These are phyloP conservation scores for Troglohyphantes excavatus DNA, from an alignment of 2,888 invertebrate species.

Conservation along the genomic window DNA sequence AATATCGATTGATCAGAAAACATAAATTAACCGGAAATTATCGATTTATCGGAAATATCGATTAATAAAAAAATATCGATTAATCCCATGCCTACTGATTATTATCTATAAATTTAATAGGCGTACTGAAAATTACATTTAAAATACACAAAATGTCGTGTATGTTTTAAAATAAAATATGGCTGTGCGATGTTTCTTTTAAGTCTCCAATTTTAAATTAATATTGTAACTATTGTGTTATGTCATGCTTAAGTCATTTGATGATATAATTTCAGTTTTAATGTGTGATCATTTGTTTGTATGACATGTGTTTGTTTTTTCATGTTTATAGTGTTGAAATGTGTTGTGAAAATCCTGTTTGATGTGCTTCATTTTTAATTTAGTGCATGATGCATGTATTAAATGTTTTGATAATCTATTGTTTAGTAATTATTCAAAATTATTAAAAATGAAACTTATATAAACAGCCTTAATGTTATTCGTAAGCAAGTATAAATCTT, in stretches of 20 bases:
- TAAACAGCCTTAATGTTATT: not conserved
- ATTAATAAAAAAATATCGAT: no score
- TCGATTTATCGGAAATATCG: no score
- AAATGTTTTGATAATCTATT: not conserved
- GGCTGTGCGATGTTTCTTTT: not conserved
- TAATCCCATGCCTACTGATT: no score
- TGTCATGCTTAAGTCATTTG: not conserved
- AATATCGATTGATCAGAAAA: no score
- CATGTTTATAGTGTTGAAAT: not conserved
- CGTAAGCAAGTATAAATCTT: no score
- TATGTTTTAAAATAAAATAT: not conserved
- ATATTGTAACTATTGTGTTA: not conserved
- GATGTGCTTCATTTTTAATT: not conserved
- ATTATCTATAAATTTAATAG: no score
- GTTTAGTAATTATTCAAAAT: not conserved
- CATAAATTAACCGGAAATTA: no score
- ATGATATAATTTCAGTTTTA: not conserved
- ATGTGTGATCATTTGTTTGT: slow-evolving; percentile 6
- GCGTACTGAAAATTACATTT: no score
- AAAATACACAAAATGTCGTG: no score
- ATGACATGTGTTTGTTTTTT: not conserved
- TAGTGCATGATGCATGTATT: not conserved
- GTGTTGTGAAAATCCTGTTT: not conserved
- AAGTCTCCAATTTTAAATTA: not conserved
- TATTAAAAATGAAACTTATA: not conserved